Evolutionary conservation across 2,113 vertebrate species (phyloP), one percentile per base, ranked within the genome.

Genomic region (Trinectes maculatus): DNA sequence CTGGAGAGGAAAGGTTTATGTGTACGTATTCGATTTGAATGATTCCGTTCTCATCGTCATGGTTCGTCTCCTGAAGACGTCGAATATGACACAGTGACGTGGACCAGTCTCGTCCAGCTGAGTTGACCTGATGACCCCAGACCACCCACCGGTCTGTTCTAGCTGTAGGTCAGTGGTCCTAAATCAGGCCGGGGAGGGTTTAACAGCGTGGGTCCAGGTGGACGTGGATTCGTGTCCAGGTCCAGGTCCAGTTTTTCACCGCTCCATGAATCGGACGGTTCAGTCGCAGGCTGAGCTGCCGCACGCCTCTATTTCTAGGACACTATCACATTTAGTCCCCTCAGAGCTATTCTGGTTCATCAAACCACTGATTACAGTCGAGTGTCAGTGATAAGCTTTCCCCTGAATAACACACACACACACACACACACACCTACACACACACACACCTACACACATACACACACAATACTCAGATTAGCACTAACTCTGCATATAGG

Each of bases 241-340:
- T 60, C 8, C 11, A 31, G 25, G 8, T 25, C 19, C 0, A 39
- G 16, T 5, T 39, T 39, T 39, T 43, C 18, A 43, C n/a, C 40
- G 16, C 29, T 8, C 29, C 29, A 31, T 31, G 8, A 31, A 8
- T 8, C 4, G 29, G 29, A 5, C 29, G 4, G 29, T 65, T n/a
- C 55, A 65, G 43, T 44, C 2, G 15, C 55, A 66, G 66, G 48
- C 49, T 40, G 16, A 2, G 57, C 52, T 79, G 69, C 25, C 56
- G 73, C 66, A 79, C 82, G 62, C 34, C 11, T 85, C 90, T 91
- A 92, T 92, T 92, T 91, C 74, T 66, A 68, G 86, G 51, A 34
- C 73, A 49, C 88, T 90, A 90, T 92, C 87, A 80, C 83, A 73
- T 87, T 83, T 80, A 67, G 71, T 84, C 64, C 64, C 66, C 69